Evolutionary conservation across 1,140 invertebrate species (phyloP), one percentile per base, ranked within the genome.

Genomic region (Heliothis virescens): DNA sequence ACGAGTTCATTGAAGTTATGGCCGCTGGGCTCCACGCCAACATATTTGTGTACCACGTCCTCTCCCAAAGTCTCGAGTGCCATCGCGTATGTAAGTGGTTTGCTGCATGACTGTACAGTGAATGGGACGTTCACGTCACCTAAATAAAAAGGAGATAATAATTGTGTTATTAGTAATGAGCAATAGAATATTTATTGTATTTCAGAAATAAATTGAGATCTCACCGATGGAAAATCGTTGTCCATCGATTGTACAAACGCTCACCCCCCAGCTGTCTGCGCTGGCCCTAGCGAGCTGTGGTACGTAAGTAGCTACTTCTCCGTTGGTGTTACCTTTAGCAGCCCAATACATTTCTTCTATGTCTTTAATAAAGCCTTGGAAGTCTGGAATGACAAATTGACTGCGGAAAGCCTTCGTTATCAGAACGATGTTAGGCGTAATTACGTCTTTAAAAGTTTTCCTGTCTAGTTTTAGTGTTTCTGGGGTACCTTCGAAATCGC

Each of bases 1-100:
- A 99, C 97, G 50, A 99, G 96, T 95, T 99, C 98, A 92, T 99
- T 99, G 92, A 99, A 99, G 92, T 98, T 98, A 78, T 98, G 95
- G 1, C 99, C 99, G 89, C 98, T 99, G 1, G 99, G 99, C 95
- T 99, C 98, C 82, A 99, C 98, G 78, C 98, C 99, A 67, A 99
- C 97, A 91, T 98, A 99, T 81, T 98, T 96, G 94, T 99, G 99
- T 3, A 99, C 98, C 18, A 97, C 96, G 86, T 99, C 98, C 62
- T 97, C 96, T 0, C 98, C 98, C 15, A 99, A 94, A 85, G 98
- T 98, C 92, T 98, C 98, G 60, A 99, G 95, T 26, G 98, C 98
- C 91, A 99, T 98, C 0, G 98, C 98, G 95, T 99, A 99, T 48
- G 98, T 99, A 81, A 99, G 94, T 0, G 99, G 98, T 95, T 99